phyloP scores from a whole-genome alignment of 2,113 vertebrate species.

The Indicator indicator region DNA sequence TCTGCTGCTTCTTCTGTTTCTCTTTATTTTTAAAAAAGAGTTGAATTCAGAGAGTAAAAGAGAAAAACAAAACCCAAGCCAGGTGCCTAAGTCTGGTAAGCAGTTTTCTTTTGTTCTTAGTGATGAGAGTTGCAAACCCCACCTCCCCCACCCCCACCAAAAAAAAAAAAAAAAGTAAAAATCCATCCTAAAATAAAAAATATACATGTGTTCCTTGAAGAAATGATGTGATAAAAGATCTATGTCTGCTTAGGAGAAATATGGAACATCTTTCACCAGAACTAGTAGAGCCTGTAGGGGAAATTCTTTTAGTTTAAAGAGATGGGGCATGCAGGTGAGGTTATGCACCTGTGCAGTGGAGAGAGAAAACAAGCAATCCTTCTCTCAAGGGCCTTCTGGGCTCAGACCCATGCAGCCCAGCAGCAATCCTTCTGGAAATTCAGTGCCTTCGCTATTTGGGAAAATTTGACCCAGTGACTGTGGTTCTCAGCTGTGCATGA shows the following conservation, averaged over 20 bases:
- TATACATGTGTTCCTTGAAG: conserved; percentile 6
- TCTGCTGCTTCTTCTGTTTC: conserved; percentile 52
- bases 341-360: conserved; percentile 24
- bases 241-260: conserved; percentile 28
- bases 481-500: neutral
- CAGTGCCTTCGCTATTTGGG: conserved; percentile 10
- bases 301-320: conserved; percentile 51
- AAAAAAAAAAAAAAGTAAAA: neutral
- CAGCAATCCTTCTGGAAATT: conserved; percentile 35
- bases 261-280: conserved; percentile 54
- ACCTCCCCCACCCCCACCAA: no score
- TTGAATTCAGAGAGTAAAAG: conserved; percentile 61
- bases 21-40: conserved; percentile 62
- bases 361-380: conserved; percentile 10
- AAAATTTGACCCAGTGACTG: conserved; percentile 49
- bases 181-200: conserved; percentile 14
- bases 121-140: neutral
- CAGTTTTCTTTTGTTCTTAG: conserved; percentile 54
- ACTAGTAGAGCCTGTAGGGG: conserved; percentile 12
- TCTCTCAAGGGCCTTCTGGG: neutral
- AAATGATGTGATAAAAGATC: conserved; percentile 45
- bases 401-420: neutral
- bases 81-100: conserved; percentile 60
- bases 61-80: conserved; percentile 59
- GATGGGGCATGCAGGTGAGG: conserved; percentile 55